These are phyloP conservation scores for Drosophila nebulosa DNA, from an alignment of 1,140 invertebrate species.

Conservation along the genomic window DNA sequence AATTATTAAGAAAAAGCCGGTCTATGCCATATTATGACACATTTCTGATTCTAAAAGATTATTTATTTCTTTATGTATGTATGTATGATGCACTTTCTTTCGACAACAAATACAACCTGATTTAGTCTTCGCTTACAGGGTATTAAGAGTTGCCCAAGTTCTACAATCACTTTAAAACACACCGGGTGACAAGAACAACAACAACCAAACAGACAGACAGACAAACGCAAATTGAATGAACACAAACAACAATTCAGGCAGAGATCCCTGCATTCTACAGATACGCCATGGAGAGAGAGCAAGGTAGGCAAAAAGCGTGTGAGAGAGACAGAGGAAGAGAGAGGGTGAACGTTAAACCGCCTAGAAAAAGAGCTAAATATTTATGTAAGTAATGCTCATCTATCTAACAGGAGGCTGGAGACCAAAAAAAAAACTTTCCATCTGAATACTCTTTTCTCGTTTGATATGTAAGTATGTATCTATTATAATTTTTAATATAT, in stretches of 20 bases:
- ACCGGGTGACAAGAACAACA: constrained; percentile 20
- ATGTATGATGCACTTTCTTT: too few relatives aligned
- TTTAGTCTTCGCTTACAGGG: neutral
- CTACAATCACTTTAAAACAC: neutral
- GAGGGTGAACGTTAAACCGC: too few relatives aligned
- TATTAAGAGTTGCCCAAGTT: constrained; percentile 16
- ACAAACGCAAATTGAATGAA: constrained; percentile 62
- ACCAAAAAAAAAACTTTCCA: neutral
- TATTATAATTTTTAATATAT: neutral
- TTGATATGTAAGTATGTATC: too few relatives aligned
- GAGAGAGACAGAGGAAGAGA: too few relatives aligned
- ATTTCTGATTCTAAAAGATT: too few relatives aligned
- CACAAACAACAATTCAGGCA: constrained; percentile 23
- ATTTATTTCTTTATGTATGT: too few relatives aligned
- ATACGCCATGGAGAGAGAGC: too few relatives aligned
- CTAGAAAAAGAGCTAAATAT: neutral
- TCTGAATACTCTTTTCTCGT: neutral
- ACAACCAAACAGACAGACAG: constrained; percentile 35
- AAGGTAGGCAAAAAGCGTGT: too few relatives aligned
- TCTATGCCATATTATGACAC: too few relatives aligned
- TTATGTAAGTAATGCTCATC: neutral
- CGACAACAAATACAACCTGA: neutral
- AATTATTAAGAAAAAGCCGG: too few relatives aligned
- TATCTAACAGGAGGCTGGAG: neutral
- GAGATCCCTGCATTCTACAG: constrained; percentile 2